A percentile compares a stretch with the other conserved stretches of the same genome.
phyloP scores from a whole-genome alignment of 2,888 invertebrate species.

The Orthosia gothica region DNA sequence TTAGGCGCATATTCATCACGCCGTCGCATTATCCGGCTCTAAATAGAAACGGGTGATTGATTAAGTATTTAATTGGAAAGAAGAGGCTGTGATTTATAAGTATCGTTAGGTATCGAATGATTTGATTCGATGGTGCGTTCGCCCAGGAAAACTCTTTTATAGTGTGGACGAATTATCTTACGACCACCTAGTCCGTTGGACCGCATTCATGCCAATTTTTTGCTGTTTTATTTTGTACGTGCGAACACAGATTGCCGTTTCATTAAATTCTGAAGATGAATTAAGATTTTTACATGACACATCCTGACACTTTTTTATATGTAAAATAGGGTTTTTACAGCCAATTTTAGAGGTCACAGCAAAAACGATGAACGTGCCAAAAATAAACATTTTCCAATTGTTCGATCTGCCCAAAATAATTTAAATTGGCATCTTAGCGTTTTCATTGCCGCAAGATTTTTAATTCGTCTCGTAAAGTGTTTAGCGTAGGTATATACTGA shows the following conservation, averaged over 20 bases:
- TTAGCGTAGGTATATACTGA: conserved; percentile 47
- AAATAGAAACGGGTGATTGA: conserved; percentile 51
- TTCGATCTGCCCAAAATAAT: conserved; percentile 39
- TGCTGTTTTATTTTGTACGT: not conserved
- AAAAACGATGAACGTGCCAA: conserved; percentile 38
- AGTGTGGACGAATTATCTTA: not conserved
- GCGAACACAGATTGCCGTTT: not conserved
- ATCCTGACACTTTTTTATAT: conserved; percentile 14
- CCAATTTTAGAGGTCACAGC: conserved; percentile 19
- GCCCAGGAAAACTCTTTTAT: not conserved
- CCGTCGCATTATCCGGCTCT: conserved; percentile 38
- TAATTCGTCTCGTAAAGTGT: conserved; percentile 59
- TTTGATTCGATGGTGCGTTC: not conserved
- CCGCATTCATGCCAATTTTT: not conserved
- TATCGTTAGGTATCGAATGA: not conserved
- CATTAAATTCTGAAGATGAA: conserved; percentile 22
- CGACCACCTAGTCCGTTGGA: not conserved
- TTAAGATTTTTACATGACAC: conserved; percentile 11
- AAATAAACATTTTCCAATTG: conserved; percentile 39
- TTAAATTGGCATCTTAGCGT: conserved; percentile 43
- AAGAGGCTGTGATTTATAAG: conserved; percentile 13
- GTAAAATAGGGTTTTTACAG: conserved; percentile 14
- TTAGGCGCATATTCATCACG: conserved; percentile 49
- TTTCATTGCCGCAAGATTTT: conserved; percentile 46
- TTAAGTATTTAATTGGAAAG: conserved; percentile 34